Evolutionary conservation across 2,888 invertebrate species (phyloP).

Genomic region (Allacma fusca): DNA sequence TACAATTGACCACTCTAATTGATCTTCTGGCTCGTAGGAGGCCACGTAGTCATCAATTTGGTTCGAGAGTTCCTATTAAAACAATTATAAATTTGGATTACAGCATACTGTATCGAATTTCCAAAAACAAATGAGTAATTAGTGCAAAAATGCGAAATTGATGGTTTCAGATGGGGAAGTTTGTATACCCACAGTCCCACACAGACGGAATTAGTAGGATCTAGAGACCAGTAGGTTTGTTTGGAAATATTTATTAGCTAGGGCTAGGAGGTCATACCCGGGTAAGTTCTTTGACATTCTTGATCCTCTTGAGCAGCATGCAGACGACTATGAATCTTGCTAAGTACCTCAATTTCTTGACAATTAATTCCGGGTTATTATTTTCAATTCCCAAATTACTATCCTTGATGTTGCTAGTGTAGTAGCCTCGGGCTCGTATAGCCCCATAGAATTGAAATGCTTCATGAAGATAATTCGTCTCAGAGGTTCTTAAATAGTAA

Average conservation of each 20-base stretch:
- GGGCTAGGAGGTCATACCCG: constrained; percentile 69
- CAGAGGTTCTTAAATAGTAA: constrained; percentile 95
- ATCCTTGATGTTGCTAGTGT: constrained; percentile 58
- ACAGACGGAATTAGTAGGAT: no score
- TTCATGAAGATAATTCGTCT: constrained; percentile 94
- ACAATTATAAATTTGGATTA: constrained; percentile 1
- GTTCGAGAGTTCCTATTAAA: constrained; percentile 79
- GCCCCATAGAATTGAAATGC: constrained; percentile 97
- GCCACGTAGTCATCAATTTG: constrained; percentile 95
- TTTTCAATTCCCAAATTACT: constrained; percentile 60
- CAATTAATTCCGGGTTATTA: constrained; percentile 81
- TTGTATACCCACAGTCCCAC: no score
- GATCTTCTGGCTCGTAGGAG: constrained; percentile 96
- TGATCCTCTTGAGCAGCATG: constrained; percentile 89
- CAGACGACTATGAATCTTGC: constrained; percentile 97
- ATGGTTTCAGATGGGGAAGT: no score
- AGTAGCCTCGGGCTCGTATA: constrained; percentile 70
- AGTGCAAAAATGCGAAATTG: no score
- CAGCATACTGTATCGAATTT: neutral
- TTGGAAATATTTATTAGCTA: no score
- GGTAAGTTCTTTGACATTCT: constrained; percentile 88
- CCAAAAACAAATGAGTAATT: no score
- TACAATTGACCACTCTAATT: constrained; percentile 93
- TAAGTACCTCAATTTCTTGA: constrained; percentile 92
- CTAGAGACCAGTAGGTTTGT: no score